A percentile compares a stretch with the other conserved stretches of the same genome.
phyloP scores from a whole-genome alignment of 2,113 vertebrate species.

The Calidris pugnax region DNA sequence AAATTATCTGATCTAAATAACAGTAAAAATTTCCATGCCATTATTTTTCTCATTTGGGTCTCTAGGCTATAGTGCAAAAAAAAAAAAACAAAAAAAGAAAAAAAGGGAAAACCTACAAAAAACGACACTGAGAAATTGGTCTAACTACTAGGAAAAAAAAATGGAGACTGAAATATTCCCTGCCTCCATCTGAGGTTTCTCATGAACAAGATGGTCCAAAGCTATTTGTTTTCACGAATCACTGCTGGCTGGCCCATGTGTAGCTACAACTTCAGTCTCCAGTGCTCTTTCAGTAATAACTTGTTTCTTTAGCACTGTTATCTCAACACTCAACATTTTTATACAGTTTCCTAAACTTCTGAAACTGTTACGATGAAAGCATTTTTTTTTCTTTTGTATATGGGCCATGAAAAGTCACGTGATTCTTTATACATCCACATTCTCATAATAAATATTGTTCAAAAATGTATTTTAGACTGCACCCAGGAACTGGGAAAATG shows the following conservation, averaged over 20 bases:
- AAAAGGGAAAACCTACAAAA: background rate
- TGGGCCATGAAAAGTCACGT: background rate
- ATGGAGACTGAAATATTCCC: constrained; percentile 42
- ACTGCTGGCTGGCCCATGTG: background rate
- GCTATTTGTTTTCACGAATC: background rate
- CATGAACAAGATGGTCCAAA: constrained; percentile 11
- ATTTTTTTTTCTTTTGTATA: constrained; percentile 30
- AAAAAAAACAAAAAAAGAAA: too few relatives aligned
- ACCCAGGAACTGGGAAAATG: constrained; percentile 48
- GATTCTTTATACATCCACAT: background rate
- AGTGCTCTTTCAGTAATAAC: background rate
- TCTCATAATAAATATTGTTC: constrained; percentile 35
- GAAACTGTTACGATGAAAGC: constrained; percentile 32
- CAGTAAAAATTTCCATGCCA: background rate
- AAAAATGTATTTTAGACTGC: constrained; percentile 54
- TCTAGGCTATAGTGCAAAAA: constrained; percentile 63
- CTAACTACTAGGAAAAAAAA: background rate
- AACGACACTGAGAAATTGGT: background rate
- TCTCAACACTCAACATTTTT: background rate
- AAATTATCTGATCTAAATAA: constrained; percentile 51
- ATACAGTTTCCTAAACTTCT: constrained; percentile 39
- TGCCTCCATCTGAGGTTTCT: constrained; percentile 46
- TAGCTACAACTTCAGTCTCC: background rate
- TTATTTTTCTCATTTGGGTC: constrained; percentile 29
- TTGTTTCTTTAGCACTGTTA: background rate